phyloP scores from a whole-genome alignment of 2,113 vertebrate genomes.

The Columbina picui region DNA sequence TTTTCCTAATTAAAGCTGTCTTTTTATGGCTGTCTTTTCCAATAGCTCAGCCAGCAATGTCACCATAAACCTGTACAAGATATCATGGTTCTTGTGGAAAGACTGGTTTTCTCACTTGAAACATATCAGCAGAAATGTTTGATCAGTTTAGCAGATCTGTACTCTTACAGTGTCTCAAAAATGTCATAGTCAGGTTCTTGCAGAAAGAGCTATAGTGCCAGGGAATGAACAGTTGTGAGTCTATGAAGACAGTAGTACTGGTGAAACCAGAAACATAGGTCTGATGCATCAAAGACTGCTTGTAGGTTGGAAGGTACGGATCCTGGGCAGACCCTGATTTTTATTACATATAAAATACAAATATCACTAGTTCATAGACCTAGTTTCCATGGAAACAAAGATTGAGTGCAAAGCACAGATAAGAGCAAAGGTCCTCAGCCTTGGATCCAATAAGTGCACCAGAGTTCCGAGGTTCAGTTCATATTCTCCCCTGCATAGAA shows the following conservation, averaged over 20 bases:
- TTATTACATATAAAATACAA: neutral
- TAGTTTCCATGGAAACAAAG: neutral
- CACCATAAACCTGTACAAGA: neutral
- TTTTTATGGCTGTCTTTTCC: neutral
- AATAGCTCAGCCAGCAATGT: neutral
- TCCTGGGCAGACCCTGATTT: neutral
- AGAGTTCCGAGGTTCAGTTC: neutral
- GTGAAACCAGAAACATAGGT: neutral
- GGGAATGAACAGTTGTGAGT: neutral
- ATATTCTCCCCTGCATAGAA: neutral
- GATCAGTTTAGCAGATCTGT: neutral
- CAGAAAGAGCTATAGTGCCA: neutral
- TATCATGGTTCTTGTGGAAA: neutral
- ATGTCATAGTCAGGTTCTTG: neutral
- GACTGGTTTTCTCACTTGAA: neutral
- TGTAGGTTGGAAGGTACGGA: neutral
- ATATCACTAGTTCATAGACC: neutral
- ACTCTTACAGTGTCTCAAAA: neutral
- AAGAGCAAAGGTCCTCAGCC: neutral
- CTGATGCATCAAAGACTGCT: neutral
- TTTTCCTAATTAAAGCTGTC: neutral
- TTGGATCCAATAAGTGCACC: neutral
- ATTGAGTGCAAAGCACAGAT: neutral
- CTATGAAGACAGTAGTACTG: neutral
- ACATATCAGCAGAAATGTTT: neutral